These are phyloP conservation scores for Adelosebastes latens DNA, from an alignment of 2,797 vertebrate species.

Conservation along the genomic window DNA sequence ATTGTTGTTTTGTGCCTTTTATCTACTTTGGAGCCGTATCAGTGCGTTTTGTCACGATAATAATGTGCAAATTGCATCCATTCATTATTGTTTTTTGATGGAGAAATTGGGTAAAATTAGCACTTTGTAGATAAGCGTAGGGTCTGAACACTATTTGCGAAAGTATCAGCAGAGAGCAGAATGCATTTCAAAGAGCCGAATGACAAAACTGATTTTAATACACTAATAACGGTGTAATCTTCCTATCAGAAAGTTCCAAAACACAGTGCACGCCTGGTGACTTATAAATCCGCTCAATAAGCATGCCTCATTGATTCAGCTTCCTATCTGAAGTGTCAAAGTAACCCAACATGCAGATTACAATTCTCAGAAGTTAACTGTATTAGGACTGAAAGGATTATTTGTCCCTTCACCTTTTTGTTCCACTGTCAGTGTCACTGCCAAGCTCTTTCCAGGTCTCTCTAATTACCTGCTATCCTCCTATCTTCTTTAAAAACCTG, in stretches of 20 bases:
- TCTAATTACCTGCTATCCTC: slow-evolving; percentile 32
- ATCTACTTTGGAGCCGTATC: slow-evolving; percentile 69
- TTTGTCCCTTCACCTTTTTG: slow-evolving; percentile 32
- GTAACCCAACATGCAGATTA: slow-evolving; percentile 48
- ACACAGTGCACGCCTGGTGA: slow-evolving; percentile 50
- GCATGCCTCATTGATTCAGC: slow-evolving; percentile 43
- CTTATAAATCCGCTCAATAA: slow-evolving; percentile 42
- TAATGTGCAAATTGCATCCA: slow-evolving; percentile 68
- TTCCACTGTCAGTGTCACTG: slow-evolving; percentile 22
- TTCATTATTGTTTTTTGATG: slow-evolving; percentile 74
- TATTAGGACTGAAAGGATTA: slow-evolving; percentile 32
- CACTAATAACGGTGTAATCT: slow-evolving; percentile 72
- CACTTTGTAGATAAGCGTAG: slow-evolving; percentile 74
- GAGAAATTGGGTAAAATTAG: slow-evolving; percentile 73
- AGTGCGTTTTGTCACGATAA: slow-evolving; percentile 70
- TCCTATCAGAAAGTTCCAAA: slow-evolving; percentile 68
- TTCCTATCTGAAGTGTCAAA: slow-evolving; percentile 48
- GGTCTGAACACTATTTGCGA: slow-evolving; percentile 63
- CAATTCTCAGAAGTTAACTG: slow-evolving; percentile 44
- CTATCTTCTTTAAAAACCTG: slow-evolving; percentile 3
- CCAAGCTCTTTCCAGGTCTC: slow-evolving; percentile 25
- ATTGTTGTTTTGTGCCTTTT: slow-evolving; percentile 70
- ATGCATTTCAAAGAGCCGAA: slow-evolving; percentile 63
- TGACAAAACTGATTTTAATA: slow-evolving; percentile 64
- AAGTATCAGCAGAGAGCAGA: slow-evolving; percentile 62